These are phyloP conservation scores for Prionailurus bengalensis DNA, from an alignment of 2,113 vertebrate species.

Conservation along the genomic window DNA sequence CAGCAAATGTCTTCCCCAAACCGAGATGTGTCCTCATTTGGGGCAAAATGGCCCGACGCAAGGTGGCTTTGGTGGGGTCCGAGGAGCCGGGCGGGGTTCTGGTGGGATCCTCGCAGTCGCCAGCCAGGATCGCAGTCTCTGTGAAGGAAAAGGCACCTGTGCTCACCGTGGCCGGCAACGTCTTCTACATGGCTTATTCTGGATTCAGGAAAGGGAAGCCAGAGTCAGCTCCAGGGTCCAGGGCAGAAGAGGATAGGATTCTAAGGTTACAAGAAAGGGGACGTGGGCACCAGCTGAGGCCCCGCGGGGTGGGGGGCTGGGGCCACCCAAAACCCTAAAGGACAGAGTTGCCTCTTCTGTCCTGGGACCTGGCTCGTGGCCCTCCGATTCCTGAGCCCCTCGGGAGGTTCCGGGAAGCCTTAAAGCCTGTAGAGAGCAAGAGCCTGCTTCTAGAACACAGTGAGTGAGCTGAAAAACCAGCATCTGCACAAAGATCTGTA, in stretches of 20 bases:
- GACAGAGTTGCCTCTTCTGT: accelerated
- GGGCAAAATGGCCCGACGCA: neutral
- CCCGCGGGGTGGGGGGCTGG: accelerated
- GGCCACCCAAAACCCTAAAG: no score
- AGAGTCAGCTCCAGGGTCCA: accelerated
- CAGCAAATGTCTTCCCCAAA: neutral
- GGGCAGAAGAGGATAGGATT: accelerated
- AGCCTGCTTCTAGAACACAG: neutral
- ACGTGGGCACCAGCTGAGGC: no score
- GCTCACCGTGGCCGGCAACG: accelerated
- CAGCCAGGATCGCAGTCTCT: neutral
- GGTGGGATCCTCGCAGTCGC: neutral
- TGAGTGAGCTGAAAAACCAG: accelerated
- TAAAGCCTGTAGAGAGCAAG: neutral
- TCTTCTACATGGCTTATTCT: accelerated
- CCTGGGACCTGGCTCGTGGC: neutral
- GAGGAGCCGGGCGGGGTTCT: neutral
- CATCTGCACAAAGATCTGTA: accelerated
- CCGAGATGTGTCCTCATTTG: neutral
- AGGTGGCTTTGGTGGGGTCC: neutral
- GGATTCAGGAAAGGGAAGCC: neutral
- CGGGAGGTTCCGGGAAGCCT: neutral
- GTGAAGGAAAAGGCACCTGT: accelerated
- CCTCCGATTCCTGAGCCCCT: neutral
- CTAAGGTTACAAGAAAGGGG: neutral